Base-by-base conservation (phyloP, 2,797 vertebrate genomes). In the Steatocranus sp. region DNA sequence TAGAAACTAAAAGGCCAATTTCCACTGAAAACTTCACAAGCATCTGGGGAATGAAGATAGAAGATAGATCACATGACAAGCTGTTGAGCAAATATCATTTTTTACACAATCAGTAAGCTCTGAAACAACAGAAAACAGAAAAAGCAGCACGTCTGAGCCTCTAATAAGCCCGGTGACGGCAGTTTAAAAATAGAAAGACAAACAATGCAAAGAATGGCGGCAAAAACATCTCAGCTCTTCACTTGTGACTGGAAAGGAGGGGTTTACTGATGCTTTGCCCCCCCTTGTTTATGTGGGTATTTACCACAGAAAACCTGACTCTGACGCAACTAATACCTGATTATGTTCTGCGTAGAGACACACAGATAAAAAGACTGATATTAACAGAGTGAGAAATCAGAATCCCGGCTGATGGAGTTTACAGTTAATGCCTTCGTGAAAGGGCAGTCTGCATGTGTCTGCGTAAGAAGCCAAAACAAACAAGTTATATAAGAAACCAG, bases 171-270 rank as follows among this genome's bases (percentile, higher is more conserved):
- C 17, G 14, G 75, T 66, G 92, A 91, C 58, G 34, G 43, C 6
- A 25, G 76, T 61, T 53, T 88, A 91, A 92, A 95, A 93, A 95
- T 94, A 94, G 90, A 79, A 1, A 86, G 86, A 83, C 86, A 85
- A 91, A 92, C 90, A 92, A 92, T 92, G 91, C 20, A 43, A 91
- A 58, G 91, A 94, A 93, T 89, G 94, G 88, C 9, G 27, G 38
- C 83, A 85, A 92, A 93, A 92, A 86, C 85, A 86, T 78, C 58
- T 46, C 56, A 14, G 68, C 83, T 78, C 51, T 4, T 75, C 75
- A 15, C 79, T 48, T 50, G 20, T 82, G 87, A 86, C 27, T 46
- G 38, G 23, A 79, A 61, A 20, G 38, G n/a, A 30, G 43, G 18
- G 38, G 15, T 43, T 46, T 27, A 61, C 61, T 84, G 79, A 87